Evolutionary conservation across 2,888 invertebrate genomes (phyloP).

Genomic region (Lochmaea crataegi): DNA sequence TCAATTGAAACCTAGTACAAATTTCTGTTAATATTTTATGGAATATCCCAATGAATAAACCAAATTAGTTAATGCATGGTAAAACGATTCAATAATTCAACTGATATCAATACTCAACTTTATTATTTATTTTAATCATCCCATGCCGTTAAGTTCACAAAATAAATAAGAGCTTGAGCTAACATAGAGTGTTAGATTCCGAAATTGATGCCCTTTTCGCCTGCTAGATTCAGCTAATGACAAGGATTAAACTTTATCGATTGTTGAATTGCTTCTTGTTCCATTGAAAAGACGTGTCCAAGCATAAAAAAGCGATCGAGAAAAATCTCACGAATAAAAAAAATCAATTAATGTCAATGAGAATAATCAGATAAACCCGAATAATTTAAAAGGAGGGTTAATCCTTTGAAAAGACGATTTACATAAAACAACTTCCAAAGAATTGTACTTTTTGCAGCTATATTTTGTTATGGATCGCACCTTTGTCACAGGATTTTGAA

Average conservation of each 20-base stretch:
- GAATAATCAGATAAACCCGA: constrained; percentile 15
- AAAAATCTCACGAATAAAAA: background rate
- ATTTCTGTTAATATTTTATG: no score
- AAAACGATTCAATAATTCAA: no score
- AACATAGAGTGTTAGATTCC: background rate
- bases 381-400: constrained; percentile 8
- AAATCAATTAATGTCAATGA: constrained; percentile 7
- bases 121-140: no score
- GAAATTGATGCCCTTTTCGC: background rate
- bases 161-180: background rate
- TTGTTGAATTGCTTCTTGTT: background rate
- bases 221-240: background rate
- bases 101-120: no score
- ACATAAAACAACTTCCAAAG: constrained; percentile 24
- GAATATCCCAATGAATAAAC: no score
- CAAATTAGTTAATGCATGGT: no score
- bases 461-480: constrained; percentile 21
- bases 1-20: no score
- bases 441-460: constrained; percentile 22
- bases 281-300: background rate
- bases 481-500: constrained; percentile 24
- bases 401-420: constrained; percentile 15
- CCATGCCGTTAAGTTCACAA: no score
- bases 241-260: background rate
- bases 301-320: background rate